Evolutionary conservation across 1,140 invertebrate genomes (phyloP).

Genomic region (Ruditapes philippinarum): DNA sequence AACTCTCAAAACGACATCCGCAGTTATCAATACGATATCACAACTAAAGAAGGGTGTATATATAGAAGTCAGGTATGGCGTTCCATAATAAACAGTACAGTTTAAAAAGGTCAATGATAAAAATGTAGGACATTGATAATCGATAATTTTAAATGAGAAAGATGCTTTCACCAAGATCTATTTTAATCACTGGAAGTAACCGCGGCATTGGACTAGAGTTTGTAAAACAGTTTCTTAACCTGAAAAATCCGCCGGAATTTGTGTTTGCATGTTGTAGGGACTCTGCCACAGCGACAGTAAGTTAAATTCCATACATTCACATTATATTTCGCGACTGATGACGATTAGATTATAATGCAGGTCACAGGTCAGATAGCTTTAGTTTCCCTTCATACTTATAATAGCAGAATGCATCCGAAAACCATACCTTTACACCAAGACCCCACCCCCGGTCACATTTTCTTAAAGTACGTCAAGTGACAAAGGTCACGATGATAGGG

Average conservation of each 20-base stretch:
- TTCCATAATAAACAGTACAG: too few relatives aligned
- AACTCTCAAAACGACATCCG: too few relatives aligned
- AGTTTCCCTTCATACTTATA: neutral
- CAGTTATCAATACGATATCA: too few relatives aligned
- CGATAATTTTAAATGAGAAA: too few relatives aligned
- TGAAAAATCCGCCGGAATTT: constrained; percentile 75
- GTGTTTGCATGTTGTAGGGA: constrained; percentile 92
- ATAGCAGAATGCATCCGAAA: neutral
- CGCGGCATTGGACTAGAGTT: constrained; percentile 95
- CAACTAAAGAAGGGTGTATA: too few relatives aligned
- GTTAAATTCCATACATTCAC: too few relatives aligned
- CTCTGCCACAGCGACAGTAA: constrained; percentile 89
- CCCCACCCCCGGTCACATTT: too few relatives aligned
- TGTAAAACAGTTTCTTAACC: constrained; percentile 90
- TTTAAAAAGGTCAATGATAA: too few relatives aligned
- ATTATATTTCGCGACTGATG: neutral
- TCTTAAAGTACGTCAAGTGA: too few relatives aligned
- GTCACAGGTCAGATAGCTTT: neutral
- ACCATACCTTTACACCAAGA: neutral
- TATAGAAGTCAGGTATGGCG: too few relatives aligned
- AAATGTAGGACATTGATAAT: too few relatives aligned
- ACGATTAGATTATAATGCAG: neutral
- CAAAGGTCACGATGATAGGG: too few relatives aligned
- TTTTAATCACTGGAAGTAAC: constrained; percentile 95
- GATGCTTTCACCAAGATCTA: constrained; percentile 60